Evolutionary conservation across 2,888 invertebrate genomes (phyloP).

Genomic region (Petrolisthes manimaculis): DNA sequence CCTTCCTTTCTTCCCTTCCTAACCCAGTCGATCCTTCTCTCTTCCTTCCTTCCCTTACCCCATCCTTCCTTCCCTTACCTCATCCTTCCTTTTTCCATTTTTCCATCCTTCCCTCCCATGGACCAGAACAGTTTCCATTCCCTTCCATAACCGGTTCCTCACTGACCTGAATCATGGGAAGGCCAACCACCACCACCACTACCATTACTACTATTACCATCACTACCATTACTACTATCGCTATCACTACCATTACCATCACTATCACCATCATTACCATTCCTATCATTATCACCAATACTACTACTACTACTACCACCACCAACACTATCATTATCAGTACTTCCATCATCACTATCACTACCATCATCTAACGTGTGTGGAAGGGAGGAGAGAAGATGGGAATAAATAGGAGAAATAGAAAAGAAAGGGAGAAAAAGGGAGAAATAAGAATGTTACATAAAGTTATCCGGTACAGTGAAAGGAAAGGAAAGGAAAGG

Average conservation of each 20-base stretch:
- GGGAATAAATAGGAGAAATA: background rate
- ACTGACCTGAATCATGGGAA: background rate
- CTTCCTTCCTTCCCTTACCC: background rate
- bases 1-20: background rate
- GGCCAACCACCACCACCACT: background rate
- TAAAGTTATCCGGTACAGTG: too few species aligned
- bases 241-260: background rate
- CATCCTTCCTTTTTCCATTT: background rate
- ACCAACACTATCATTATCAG: background rate
- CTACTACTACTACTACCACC: background rate
- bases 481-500: background rate
- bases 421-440: background rate
- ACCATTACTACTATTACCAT: background rate
- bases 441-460: background rate
- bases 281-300: background rate
- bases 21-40: background rate
- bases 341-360: background rate
- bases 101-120: background rate
- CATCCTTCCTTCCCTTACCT: background rate
- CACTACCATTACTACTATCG: background rate
- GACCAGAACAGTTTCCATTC: background rate
- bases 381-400: background rate
- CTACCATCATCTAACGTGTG: background rate
- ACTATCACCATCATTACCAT: background rate
- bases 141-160: background rate